Evolutionary conservation across 1,140 invertebrate species (phyloP), one percentile per base, ranked within the genome.

Genomic region (Drosophila sechellia): DNA sequence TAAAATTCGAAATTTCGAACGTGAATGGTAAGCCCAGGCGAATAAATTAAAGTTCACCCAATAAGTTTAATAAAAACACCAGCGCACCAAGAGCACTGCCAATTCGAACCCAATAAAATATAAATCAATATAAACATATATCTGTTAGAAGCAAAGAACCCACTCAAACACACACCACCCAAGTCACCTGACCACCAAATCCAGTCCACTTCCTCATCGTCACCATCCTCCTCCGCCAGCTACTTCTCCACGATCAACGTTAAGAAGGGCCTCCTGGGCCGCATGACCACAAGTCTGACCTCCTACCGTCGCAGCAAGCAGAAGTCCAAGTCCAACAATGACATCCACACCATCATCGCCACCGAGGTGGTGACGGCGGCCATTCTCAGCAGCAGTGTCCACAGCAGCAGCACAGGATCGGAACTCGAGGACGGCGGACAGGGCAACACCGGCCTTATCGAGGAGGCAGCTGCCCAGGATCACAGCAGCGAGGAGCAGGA

Each of bases 261-360:
- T 55, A 92, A 90, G 69, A 92, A 92, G 72, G 84, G 90, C 61
- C 76, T 92, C 12, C 58, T 92, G 25, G 85, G 87, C 70, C 90
- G 90, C 46, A 92, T 92, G 91, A 92, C 91, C 71, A 92, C 91
- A 48, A 92, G 89, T 60, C 78, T 92, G 45, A 89, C 91, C 37
- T 92, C 91, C 52, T 91, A 89, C 63, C 89, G 91, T n/a, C 91
- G 91, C 39, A 90, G 80, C 69, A 92, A 92, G 70, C 79, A 79
- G 31, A 92, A 92, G 69, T 90, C 89, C 69, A 92, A 92, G 50
- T 92, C 91, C 4, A 92, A 92, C 76, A 90, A 89, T 79, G 91
- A 92, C 56, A 86, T 92, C 46, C 86, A 89, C 69, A 91, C 90
- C 17, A 81, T 91, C 53, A 81, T 91, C 50, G 66, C 87, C 43